phyloP scores from a whole-genome alignment of 2,113 vertebrate species.

The Anhinga rufa region DNA sequence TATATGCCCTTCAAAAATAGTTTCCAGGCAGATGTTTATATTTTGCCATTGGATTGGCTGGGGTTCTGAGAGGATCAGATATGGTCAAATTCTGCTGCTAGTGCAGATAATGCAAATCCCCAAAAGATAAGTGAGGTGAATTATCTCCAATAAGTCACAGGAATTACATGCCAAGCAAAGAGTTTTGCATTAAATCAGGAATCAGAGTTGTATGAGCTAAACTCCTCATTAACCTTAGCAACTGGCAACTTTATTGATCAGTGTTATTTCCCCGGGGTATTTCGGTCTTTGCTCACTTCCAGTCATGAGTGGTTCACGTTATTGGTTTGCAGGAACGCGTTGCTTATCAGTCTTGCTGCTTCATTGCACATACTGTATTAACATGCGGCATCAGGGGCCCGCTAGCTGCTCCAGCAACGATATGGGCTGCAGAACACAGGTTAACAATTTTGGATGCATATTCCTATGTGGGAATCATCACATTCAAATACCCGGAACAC shows the following conservation, averaged over 20 bases:
- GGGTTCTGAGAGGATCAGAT: neutral
- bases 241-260: neutral
- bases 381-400: neutral
- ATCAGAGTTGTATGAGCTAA: neutral
- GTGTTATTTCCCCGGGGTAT: neutral
- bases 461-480: neutral
- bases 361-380: neutral
- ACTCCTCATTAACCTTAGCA: neutral
- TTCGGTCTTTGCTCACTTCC: neutral
- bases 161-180: neutral
- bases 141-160: neutral
- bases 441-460: neutral
- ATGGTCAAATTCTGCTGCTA: slow-evolving; percentile 7
- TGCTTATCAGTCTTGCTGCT: neutral
- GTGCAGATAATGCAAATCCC: slow-evolving; percentile 49
- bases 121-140: neutral
- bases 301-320: neutral
- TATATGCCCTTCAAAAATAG: slow-evolving; percentile 33
- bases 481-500: neutral
- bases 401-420: neutral
- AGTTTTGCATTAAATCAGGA: neutral
- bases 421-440: neutral
- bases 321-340: neutral
- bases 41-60: slow-evolving; percentile 3
- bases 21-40: slow-evolving; percentile 23